Evolutionary conservation across 2,113 vertebrate species (phyloP).

Genomic region (Oryzias javanicus): DNA sequence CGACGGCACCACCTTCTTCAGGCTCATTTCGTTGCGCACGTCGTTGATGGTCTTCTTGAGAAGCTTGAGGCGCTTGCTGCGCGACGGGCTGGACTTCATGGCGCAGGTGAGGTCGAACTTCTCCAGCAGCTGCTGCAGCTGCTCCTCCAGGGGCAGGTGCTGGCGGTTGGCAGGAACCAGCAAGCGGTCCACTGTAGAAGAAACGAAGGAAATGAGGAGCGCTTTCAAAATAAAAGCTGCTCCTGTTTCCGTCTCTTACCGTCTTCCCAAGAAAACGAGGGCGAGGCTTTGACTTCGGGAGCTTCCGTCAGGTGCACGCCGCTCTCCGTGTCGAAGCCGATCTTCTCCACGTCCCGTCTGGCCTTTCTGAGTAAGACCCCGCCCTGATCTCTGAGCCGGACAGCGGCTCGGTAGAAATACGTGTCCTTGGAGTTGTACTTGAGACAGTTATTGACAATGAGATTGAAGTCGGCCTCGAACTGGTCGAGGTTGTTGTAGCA

Average conservation of each 20-base stretch:
- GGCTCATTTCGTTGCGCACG: constrained; percentile 85
- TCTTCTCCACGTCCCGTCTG: constrained; percentile 82
- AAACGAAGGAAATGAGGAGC: not conserved
- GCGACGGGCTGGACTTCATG: constrained; percentile 95
- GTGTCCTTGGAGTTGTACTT: constrained; percentile 98
- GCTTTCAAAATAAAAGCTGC: not conserved
- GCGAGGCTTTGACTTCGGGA: constrained; percentile 80
- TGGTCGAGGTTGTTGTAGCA: constrained; percentile 86
- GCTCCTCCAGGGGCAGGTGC: constrained; percentile 86
- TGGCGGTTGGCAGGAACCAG: constrained; percentile 84
- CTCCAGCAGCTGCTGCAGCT: constrained; percentile 91
- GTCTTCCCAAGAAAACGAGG: constrained; percentile 93
- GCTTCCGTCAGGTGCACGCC: constrained; percentile 88
- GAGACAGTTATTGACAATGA: constrained; percentile 94
- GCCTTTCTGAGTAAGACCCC: constrained; percentile 90
- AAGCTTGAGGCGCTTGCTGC: constrained; percentile 92
- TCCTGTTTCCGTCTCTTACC: constrained; percentile 76
- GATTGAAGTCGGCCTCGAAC: constrained; percentile 93
- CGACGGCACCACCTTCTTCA: constrained; percentile 77
- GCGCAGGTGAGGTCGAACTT: constrained; percentile 91
- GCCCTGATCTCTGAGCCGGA: constrained; percentile 92
- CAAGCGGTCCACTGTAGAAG: constrained; percentile 85
- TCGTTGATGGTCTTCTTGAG: constrained; percentile 90
- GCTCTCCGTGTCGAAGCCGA: constrained; percentile 89
- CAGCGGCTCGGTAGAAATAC: constrained; percentile 91